phyloP scores from a whole-genome alignment of 1,140 invertebrate species.

The Drosophila elegans region DNA sequence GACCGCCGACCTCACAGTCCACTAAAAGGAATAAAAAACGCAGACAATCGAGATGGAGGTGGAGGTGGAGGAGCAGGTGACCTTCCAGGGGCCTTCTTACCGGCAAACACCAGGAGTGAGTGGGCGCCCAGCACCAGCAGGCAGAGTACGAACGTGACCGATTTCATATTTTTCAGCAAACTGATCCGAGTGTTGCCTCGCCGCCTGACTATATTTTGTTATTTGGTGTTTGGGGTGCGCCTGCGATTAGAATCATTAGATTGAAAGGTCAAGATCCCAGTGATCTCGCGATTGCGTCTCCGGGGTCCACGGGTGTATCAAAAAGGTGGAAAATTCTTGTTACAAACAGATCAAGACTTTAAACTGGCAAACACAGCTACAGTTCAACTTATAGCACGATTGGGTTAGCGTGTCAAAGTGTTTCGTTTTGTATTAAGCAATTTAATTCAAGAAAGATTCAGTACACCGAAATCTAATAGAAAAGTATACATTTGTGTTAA shows the following conservation, averaged over 20 bases:
- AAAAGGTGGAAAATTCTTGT: neutral
- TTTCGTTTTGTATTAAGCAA: neutral
- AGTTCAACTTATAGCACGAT: neutral
- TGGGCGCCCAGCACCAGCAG: conserved; percentile 54
- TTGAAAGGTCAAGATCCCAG: conserved; percentile 20
- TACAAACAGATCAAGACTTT: neutral
- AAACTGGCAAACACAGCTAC: neutral
- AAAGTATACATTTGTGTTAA: too few species aligned
- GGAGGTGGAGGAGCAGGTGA: too few species aligned
- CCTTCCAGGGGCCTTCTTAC: conserved; percentile 16
- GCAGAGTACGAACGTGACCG: conserved; percentile 58
- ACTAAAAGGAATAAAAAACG: neutral
- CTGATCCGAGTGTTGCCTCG: conserved; percentile 1
- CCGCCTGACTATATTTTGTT: conserved; percentile 1
- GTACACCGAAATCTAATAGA: too few species aligned
- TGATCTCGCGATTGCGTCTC: neutral
- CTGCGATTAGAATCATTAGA: conserved; percentile 41
- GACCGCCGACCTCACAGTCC: conserved; percentile 32
- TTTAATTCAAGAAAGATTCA: too few species aligned
- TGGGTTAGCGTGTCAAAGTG: neutral
- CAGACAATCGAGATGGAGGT: too few species aligned
- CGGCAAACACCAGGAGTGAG: conserved; percentile 44
- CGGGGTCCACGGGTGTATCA: conserved; percentile 23
- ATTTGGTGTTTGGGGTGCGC: neutral
- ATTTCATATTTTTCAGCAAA: conserved; percentile 37